phyloP scores from a whole-genome alignment of 2,888 invertebrate species.

The Leptothorax acervorum region DNA sequence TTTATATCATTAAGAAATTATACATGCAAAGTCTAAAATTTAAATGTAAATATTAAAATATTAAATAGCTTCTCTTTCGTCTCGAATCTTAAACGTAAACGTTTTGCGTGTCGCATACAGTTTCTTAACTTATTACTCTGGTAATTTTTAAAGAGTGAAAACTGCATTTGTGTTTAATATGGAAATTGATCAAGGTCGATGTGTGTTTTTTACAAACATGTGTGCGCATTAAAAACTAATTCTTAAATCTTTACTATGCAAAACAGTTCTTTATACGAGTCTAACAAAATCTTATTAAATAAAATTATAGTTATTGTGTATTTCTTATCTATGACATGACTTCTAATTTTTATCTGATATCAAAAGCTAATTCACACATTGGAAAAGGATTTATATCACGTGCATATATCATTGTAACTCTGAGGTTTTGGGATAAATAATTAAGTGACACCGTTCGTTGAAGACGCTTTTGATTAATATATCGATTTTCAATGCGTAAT shows the following conservation, averaged over 20 bases:
- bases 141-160: neutral
- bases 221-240: neutral
- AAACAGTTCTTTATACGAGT: neutral
- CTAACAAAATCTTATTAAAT: neutral
- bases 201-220: slow-evolving; percentile 25
- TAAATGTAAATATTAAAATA: slow-evolving; percentile 38
- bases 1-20: neutral
- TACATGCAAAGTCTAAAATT: neutral
- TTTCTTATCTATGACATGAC: slow-evolving; percentile 37
- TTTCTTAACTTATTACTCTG: neutral
- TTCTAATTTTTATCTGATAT: slow-evolving; percentile 32
- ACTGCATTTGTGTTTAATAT: neutral
- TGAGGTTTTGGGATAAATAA: slow-evolving; percentile 17
- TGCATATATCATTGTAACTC: slow-evolving; percentile 19
- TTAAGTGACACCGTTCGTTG: neutral
- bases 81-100: slow-evolving; percentile 14
- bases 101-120: neutral
- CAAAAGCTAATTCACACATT: slow-evolving; percentile 18
- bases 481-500: slow-evolving; percentile 20
- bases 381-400: slow-evolving; percentile 52
- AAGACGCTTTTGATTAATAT: slow-evolving; percentile 1
- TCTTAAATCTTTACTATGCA: neutral
- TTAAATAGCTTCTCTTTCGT: slow-evolving; percentile 10
- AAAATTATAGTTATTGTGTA: neutral
- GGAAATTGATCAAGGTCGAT: neutral